Conservation (phyloP, 2,888 invertebrate species). For the Aradus depressus region DNA sequence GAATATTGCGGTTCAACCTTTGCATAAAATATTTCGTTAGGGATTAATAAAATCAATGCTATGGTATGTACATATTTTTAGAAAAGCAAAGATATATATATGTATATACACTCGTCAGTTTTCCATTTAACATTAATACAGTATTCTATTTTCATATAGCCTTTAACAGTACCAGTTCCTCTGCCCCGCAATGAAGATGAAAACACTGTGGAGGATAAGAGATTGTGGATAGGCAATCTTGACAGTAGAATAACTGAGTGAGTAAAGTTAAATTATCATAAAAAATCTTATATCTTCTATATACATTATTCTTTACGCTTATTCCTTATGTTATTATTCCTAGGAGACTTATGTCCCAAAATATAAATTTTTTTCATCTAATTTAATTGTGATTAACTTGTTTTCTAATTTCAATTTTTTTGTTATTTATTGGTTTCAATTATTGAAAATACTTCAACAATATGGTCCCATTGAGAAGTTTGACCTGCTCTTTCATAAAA, state of each 20-base stretch:
- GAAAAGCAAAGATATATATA: no score
- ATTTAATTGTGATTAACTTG: slow-evolving; percentile 31
- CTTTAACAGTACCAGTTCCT: slow-evolving; percentile 11
- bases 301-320: background rate
- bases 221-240: slow-evolving; percentile 87
- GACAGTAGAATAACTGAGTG: slow-evolving; percentile 89
- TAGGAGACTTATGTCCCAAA: background rate
- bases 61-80: no score
- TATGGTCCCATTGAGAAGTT: slow-evolving; percentile 90
- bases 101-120: no score
- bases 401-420: slow-evolving; percentile 33
- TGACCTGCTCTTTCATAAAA: slow-evolving; percentile 87
- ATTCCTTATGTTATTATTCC: background rate
- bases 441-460: slow-evolving; percentile 91
- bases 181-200: slow-evolving; percentile 7
- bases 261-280: slow-evolving; percentile 47
- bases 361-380: slow-evolving; percentile 6
- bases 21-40: no score
- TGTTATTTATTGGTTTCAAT: slow-evolving; percentile 74
- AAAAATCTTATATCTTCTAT: slow-evolving; percentile 9
- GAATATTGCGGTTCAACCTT: no score
- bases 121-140: no score
- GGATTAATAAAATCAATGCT: no score
- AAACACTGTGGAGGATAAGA: slow-evolving; percentile 45
- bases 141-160: slow-evolving; percentile 2